phyloP scores from a whole-genome alignment of 2,797 vertebrate species.

The Oophaga sylvatica region DNA sequence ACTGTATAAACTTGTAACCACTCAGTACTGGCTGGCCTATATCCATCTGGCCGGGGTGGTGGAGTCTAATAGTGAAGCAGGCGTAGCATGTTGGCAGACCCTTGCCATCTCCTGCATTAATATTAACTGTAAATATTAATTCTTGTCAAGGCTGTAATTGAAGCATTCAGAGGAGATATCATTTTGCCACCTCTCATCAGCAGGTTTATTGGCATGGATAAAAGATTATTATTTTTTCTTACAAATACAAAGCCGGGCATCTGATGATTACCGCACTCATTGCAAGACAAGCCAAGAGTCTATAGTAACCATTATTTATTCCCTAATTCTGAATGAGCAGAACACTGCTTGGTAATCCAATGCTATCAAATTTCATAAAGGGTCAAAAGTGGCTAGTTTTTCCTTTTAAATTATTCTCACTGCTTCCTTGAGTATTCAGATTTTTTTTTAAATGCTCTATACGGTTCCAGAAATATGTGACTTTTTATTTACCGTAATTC shows the following conservation, averaged over 20 bases:
- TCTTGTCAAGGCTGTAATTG: background rate
- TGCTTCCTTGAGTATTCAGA: too few relatives aligned
- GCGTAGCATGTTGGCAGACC: slow-evolving; percentile 6
- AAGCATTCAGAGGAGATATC: accelerated
- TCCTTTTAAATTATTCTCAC: too few relatives aligned
- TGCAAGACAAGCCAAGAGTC: background rate
- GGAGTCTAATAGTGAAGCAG: background rate
- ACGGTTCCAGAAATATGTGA: too few relatives aligned
- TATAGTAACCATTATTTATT: slow-evolving; percentile 9
- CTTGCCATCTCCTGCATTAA: accelerated
- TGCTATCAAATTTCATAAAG: background rate
- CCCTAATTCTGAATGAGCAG: background rate
- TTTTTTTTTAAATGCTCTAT: too few relatives aligned
- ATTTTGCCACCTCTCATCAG: accelerated
- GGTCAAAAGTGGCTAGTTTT: too few relatives aligned
- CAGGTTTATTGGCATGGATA: background rate
- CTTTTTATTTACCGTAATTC: too few relatives aligned
- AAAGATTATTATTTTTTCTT: slow-evolving; percentile 11
- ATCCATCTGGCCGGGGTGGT: slow-evolving; percentile 26
- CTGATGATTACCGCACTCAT: background rate
- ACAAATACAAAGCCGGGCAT: background rate
- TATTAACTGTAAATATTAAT: slow-evolving; percentile 14
- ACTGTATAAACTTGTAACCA: slow-evolving; percentile 61
- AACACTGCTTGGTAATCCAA: background rate
- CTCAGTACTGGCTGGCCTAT: background rate